A percentile compares a stretch with the other conserved stretches of the same genome.
Conservation (phyloP, 2,113 vertebrate genomes). For the Ellobius talpinus region DNA sequence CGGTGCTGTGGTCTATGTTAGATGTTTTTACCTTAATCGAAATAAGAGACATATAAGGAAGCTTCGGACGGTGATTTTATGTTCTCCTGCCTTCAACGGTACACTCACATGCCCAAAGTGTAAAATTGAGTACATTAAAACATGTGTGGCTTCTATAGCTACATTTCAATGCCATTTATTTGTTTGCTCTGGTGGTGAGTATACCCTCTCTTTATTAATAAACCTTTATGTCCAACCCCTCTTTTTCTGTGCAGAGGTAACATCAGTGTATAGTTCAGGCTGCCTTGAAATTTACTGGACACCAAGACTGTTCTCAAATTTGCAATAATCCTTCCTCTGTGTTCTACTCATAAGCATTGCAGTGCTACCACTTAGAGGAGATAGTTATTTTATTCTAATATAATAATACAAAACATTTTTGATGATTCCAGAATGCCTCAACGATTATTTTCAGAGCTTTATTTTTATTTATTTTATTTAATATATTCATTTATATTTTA, state of each 20-base stretch:
- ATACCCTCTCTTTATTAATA: background rate
- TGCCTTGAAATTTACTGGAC: background rate
- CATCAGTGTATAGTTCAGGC: background rate
- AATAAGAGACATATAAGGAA: background rate
- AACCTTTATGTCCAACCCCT: background rate
- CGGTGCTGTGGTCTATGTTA: background rate
- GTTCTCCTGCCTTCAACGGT: background rate
- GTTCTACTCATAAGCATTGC: background rate
- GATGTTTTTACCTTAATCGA: background rate
- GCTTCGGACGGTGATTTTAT: background rate
- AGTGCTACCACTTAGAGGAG: too few species aligned
- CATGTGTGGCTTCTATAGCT: background rate
- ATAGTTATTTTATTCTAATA: background rate
- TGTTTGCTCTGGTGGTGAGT: background rate
- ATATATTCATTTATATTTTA: background rate
- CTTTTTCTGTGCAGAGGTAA: background rate
- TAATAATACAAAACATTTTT: background rate
- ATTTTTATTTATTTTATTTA: background rate
- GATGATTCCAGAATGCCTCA: background rate
- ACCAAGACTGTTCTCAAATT: background rate
- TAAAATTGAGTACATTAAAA: background rate
- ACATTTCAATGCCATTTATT: background rate
- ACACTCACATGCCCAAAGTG: background rate
- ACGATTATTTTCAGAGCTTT: background rate
- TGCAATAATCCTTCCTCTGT: background rate